Conservation (phyloP, 2,113 vertebrate species). For the Apus apus region DNA sequence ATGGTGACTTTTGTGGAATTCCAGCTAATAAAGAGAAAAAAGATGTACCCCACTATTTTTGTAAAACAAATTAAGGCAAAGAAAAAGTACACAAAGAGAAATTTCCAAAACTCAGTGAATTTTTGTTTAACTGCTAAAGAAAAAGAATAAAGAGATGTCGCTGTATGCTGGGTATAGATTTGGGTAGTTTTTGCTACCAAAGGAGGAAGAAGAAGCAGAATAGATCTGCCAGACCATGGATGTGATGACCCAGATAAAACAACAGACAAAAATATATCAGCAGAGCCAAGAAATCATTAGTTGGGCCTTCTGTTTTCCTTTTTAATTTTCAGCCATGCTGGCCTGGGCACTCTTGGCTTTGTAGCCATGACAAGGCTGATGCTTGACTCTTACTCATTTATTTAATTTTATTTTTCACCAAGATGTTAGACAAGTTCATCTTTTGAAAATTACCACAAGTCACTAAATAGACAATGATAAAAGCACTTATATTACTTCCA, state of each 20-base stretch:
- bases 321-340: neutral
- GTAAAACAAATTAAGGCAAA: neutral
- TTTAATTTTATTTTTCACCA: neutral
- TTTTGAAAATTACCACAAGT: constrained; percentile 55
- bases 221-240: neutral
- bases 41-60: neutral
- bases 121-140: neutral
- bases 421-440: constrained; percentile 51
- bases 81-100: neutral
- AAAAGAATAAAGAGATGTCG: neutral
- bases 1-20: neutral
- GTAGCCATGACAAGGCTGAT: neutral
- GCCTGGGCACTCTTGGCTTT: neutral
- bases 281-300: neutral
- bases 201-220: neutral
- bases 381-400: neutral
- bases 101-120: neutral
- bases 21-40: neutral
- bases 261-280: neutral
- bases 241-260: neutral
- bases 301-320: neutral
- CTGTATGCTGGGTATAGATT: neutral
- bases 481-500: constrained; percentile 71
- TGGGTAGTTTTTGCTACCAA: neutral
- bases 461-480: constrained; percentile 62